phyloP scores from a whole-genome alignment of 2,113 vertebrate species.

The Cnemophilus loriae region DNA sequence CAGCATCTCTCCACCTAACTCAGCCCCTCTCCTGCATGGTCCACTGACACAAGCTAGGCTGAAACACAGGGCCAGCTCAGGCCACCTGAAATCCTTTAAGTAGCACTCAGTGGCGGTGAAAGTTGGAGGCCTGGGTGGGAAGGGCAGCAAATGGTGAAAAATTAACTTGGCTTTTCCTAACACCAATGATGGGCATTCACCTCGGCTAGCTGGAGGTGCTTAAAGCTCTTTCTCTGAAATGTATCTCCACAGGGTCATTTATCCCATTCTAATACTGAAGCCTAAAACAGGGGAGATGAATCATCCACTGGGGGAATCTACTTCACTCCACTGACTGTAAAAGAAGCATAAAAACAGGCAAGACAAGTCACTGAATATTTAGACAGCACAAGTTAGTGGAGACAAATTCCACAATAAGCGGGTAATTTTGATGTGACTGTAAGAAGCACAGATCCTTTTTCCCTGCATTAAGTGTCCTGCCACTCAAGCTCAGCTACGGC shows the following conservation, averaged over 20 bases:
- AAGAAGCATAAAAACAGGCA: background rate
- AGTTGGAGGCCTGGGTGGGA: background rate
- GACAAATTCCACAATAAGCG: constrained; percentile 37
- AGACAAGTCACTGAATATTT: constrained; percentile 39
- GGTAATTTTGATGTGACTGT: constrained; percentile 13
- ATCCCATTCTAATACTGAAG: background rate
- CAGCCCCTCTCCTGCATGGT: background rate
- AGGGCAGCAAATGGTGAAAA: background rate
- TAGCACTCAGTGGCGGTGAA: background rate
- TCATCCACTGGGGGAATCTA: constrained; percentile 2
- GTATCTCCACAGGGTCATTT: background rate
- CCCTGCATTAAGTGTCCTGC: background rate
- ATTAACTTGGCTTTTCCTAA: background rate
- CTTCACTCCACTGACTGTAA: background rate
- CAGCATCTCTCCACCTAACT: background rate
- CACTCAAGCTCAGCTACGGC: background rate
- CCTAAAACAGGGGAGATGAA: constrained; percentile 24
- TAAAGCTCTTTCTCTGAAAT: background rate
- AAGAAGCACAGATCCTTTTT: constrained; percentile 3
- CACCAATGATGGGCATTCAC: fast-evolving
- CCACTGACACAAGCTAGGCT: background rate
- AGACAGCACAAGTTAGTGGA: constrained; percentile 37
- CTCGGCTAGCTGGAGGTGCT: background rate
- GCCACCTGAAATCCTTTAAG: background rate
- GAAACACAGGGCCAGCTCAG: background rate